Percentiles rank a stretch among this genome's conserved stretches.
Evolutionary conservation across 2,888 invertebrate genomes (phyloP).

Genomic region (Mythimna albipuncta): DNA sequence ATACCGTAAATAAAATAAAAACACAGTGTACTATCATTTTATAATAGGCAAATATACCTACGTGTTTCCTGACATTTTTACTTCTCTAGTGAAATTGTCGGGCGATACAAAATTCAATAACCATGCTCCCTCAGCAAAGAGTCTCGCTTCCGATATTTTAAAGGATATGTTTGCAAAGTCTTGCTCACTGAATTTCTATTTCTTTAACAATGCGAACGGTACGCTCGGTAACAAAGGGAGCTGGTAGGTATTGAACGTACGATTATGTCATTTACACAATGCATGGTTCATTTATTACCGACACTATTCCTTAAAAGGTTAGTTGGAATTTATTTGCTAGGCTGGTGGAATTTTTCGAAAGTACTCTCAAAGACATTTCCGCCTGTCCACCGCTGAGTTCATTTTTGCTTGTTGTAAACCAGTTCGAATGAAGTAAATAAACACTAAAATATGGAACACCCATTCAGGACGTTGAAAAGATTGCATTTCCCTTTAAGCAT

Average conservation of each 20-base stretch:
- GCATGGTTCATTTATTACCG: slow-evolving; percentile 6
- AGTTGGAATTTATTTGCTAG: not conserved
- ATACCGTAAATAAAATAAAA: slow-evolving; percentile 8
- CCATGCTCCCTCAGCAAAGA: slow-evolving; percentile 47
- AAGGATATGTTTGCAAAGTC: slow-evolving; percentile 60
- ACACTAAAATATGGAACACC: too few species aligned
- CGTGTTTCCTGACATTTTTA: slow-evolving; percentile 11
- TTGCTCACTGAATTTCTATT: slow-evolving; percentile 52
- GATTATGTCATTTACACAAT: slow-evolving; percentile 31
- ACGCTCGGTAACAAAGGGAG: slow-evolving; percentile 18
- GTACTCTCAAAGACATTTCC: too few species aligned
- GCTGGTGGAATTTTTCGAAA: too few species aligned
- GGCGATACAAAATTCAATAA: slow-evolving; percentile 62
- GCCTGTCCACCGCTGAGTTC: too few species aligned
- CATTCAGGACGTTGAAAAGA: too few species aligned
- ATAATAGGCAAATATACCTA: slow-evolving; percentile 19
- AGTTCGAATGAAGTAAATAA: too few species aligned
- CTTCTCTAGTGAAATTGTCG: slow-evolving; percentile 40
- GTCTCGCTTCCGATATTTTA: slow-evolving; percentile 58
- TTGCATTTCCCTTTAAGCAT: too few species aligned
- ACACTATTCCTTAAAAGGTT: not conserved
- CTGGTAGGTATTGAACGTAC: slow-evolving; percentile 17
- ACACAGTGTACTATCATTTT: slow-evolving; percentile 1
- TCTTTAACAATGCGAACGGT: slow-evolving; percentile 40
- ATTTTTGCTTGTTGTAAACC: too few species aligned